Conservation (phyloP, 92 coral and sea anemone genomes). For the Zoanthus sansibaricus region DNA sequence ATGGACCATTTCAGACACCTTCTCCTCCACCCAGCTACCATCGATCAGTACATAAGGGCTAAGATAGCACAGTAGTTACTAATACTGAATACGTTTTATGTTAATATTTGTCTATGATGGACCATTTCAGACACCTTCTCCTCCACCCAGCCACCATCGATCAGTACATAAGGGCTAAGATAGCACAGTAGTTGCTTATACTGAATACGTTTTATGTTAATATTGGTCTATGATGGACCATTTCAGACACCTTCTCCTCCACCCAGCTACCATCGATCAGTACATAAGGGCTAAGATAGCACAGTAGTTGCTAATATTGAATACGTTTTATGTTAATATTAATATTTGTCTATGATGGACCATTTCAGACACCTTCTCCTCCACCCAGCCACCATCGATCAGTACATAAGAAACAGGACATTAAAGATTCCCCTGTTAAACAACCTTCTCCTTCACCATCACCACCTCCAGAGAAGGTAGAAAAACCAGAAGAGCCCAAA, state of each 20-base stretch:
- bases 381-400: slow-evolving; percentile 94
- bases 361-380: slow-evolving; percentile 67
- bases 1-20: slow-evolving; percentile 48
- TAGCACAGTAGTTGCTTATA: no score
- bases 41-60: slow-evolving; percentile 63
- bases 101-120: no score
- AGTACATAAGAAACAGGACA: slow-evolving; percentile 74
- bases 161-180: slow-evolving; percentile 63
- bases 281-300: slow-evolving; percentile 13
- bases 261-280: slow-evolving; percentile 88
- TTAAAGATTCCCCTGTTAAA: slow-evolving; percentile 75
- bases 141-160: slow-evolving; percentile 92
- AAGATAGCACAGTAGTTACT: no score
- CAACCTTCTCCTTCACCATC: slow-evolving; percentile 92
- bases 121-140: slow-evolving; percentile 62
- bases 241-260: slow-evolving; percentile 78
- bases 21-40: slow-evolving; percentile 92
- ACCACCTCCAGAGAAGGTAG: slow-evolving; percentile 78
- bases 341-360: no score
- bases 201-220: no score
- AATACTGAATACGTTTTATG: no score
- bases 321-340: no score
- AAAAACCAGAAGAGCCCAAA: slow-evolving; percentile 61
- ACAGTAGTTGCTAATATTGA: no score
- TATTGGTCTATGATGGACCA: no score